Evolutionary conservation across 2,888 invertebrate species (phyloP), one percentile per base, ranked within the genome.

Genomic region (Cataglyphis altisquamis): DNA sequence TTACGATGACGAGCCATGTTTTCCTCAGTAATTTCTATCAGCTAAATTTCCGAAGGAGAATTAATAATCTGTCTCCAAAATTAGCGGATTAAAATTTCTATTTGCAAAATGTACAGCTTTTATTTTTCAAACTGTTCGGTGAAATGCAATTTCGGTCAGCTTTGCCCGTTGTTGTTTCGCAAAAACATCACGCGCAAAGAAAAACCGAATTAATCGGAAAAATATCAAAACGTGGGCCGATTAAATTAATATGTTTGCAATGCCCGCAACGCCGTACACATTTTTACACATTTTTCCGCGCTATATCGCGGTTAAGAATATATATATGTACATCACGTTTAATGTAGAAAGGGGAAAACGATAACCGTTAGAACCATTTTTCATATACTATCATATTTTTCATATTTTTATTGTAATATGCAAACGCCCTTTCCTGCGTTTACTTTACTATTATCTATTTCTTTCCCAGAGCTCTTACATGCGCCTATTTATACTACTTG

Each of bases 181-280:
- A 70, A 78, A 78, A 70, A 70, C 57, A 70, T 78, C 70, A 78
- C 78, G 78, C 32, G 18, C 45, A 36, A 66, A 45, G 57, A 57
- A 70, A 78, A 70, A 70, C 45, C 70, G 57, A 57, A 78, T 78
- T 78, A 78, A 70, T 57, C 70, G 32, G 60, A 78, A 78, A 78
- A 70, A 78, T 78, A 78, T 78, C 70, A 41, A 21, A 70, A 78
- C 57, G 70, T 15, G 57, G 70, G 18, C 32, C 78, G 78, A 78
- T 78, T 78, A 78, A 78, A 78, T 78, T 78, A 78, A 78, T 78
- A 70, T 78, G 57, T 70, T 45, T 45, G 77, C 77, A 25, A 68
- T 39, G 39, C 68, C 39, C 45, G 25, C n/a, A 29, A 74, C 29
- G 39, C 25, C 29, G 48, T 18, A 36, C 25, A 25, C 25, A 25